Conservation (phyloP, 2,797 vertebrate genomes). For the Merluccius polli region DNA sequence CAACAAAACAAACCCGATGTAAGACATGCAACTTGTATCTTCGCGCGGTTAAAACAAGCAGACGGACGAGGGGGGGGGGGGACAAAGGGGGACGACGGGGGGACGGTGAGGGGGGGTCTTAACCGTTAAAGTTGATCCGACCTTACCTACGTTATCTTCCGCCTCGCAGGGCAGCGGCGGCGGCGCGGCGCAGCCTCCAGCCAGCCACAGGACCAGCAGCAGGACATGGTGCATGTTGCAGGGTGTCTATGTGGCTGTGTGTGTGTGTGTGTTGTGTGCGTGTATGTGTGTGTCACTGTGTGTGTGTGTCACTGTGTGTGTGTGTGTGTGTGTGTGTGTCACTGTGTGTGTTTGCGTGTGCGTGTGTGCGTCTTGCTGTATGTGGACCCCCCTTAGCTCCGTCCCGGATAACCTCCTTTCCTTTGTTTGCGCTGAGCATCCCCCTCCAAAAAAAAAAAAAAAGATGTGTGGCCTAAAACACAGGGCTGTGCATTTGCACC, state of each 20-base stretch:
- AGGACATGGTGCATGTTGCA: constrained; percentile 57
- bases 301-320: too few relatives aligned
- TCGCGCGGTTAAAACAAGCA: not conserved
- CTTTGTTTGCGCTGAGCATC: constrained; percentile 61
- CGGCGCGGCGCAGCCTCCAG: constrained; percentile 57
- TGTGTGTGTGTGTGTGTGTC: constrained; percentile 63
- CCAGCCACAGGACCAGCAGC: constrained; percentile 58
- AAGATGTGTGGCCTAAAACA: constrained; percentile 22
- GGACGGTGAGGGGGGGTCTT: too few relatives aligned
- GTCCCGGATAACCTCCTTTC: constrained; percentile 44
- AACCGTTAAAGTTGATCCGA: not conserved
- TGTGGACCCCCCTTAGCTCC: constrained; percentile 35
- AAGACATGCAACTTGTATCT: not conserved
- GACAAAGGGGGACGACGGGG: too few relatives aligned
- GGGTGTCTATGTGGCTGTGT: not conserved
- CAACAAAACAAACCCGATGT: too few relatives aligned
- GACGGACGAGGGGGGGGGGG: not conserved
- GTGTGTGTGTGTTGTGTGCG: constrained; percentile 46
- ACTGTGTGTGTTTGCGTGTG: constrained; percentile 15
- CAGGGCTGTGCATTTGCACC: constrained; percentile 15
- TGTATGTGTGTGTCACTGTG: constrained; percentile 65
- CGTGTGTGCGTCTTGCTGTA: constrained; percentile 12
- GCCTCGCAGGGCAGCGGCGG: constrained; percentile 69
- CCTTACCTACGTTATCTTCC: constrained; percentile 78
- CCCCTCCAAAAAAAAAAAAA: constrained; percentile 33